phyloP scores from a whole-genome alignment of 2,797 vertebrate genomes.

The Alosa sapidissima region DNA sequence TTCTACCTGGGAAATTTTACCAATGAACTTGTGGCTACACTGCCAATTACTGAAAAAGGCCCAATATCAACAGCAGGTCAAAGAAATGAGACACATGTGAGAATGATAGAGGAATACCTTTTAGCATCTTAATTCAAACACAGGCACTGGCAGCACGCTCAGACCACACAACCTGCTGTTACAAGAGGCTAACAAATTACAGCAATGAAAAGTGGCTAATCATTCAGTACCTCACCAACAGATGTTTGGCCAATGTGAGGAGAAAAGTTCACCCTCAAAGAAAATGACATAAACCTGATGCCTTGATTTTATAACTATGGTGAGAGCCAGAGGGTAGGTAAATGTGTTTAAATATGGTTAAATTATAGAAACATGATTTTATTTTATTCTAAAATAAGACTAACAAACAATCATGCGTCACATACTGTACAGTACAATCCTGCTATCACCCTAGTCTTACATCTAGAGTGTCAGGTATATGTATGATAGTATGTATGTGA shows the following conservation, averaged over 20 bases:
- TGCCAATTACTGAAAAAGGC: not conserved
- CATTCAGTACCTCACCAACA: not conserved
- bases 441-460: too few relatives aligned
- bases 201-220: not conserved
- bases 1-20: not conserved
- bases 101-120: not conserved
- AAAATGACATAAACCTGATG: not conserved
- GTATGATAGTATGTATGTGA: too few relatives aligned
- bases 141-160: not conserved
- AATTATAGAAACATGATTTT: too few relatives aligned
- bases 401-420: not conserved
- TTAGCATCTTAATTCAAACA: not conserved
- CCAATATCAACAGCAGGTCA: not conserved
- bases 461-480: too few relatives aligned
- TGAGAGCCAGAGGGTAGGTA: not conserved
- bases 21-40: not conserved
- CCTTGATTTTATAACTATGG: not conserved
- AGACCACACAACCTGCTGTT: slow-evolving; percentile 9
- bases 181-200: not conserved
- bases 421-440: not conserved
- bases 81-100: not conserved
- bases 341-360: not conserved
- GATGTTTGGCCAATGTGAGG: not conserved
- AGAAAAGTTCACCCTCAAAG: not conserved
- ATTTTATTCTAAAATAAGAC: not conserved